These are phyloP conservation scores for Ypsolopha sequella DNA, from an alignment of 2,888 invertebrate genomes.

Conservation along the genomic window DNA sequence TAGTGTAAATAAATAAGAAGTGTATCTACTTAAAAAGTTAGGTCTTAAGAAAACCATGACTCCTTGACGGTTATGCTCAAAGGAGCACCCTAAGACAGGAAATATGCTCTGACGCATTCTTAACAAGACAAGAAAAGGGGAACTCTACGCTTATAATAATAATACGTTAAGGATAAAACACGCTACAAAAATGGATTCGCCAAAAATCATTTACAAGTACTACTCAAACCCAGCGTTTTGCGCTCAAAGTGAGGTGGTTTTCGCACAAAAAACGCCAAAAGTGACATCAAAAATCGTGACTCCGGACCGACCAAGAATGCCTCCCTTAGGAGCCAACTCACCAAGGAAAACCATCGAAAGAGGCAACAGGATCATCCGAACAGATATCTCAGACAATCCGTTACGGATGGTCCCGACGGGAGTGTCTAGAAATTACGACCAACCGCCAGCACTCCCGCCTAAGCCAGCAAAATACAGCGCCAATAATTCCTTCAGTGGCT, in stretches of 20 bases:
- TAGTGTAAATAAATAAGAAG: not conserved
- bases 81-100: constrained; percentile 34
- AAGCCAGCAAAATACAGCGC: constrained; percentile 50
- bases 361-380: constrained; percentile 49
- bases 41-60: not conserved
- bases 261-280: constrained; percentile 47
- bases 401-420: constrained; percentile 44
- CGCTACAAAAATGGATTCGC: constrained; percentile 48
- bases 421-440: constrained; percentile 30
- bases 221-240: constrained; percentile 87
- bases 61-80: constrained; percentile 27
- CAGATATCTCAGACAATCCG: constrained; percentile 63
- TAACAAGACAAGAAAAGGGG: constrained; percentile 16
- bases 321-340: constrained; percentile 56
- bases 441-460: constrained; percentile 56
- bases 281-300: constrained; percentile 33
- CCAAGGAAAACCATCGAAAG: constrained; percentile 46
- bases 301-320: constrained; percentile 41
- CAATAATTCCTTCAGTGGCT: constrained; percentile 22
- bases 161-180: not conserved
- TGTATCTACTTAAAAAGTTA: not conserved
- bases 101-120: constrained; percentile 26
- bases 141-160: constrained; percentile 28
- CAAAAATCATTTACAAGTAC: constrained; percentile 71
- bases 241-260: constrained; percentile 77